A percentile compares a stretch with the other conserved stretches of the same genome.
Evolutionary conservation across 2,113 vertebrate genomes (phyloP).

Genomic region (Origma solitaria): DNA sequence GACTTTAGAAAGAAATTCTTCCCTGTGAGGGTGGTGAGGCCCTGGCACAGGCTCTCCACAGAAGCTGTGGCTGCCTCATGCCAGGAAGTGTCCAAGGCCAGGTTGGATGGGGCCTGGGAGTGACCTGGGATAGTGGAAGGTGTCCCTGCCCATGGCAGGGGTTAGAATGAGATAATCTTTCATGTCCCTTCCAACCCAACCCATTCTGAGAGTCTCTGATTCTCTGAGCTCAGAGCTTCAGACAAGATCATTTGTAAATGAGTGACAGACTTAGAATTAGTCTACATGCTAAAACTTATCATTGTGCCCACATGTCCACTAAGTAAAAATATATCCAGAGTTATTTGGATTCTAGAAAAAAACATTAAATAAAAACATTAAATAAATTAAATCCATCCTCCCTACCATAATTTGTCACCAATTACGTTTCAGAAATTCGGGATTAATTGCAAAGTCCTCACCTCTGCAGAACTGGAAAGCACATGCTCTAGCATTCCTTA

Average conservation of each 20-base stretch:
- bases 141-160: background rate
- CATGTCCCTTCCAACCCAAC: background rate
- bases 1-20: background rate
- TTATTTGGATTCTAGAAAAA: background rate
- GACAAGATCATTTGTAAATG: background rate
- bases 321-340: background rate
- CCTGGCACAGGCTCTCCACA: background rate
- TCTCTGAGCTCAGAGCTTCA: background rate
- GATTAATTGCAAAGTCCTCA: background rate
- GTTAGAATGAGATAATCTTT: background rate
- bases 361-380: background rate
- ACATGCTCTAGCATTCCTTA: background rate
- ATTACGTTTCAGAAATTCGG: background rate
- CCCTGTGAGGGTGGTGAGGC: background rate
- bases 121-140: background rate
- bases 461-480: background rate
- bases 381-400: background rate
- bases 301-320: background rate
- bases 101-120: background rate
- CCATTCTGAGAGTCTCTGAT: background rate
- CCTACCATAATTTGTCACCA: background rate
- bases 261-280: background rate
- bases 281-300: background rate
- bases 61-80: background rate
- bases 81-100: background rate